Conservation (phyloP, 2,113 vertebrate species). For the Halcyon malimbica region DNA sequence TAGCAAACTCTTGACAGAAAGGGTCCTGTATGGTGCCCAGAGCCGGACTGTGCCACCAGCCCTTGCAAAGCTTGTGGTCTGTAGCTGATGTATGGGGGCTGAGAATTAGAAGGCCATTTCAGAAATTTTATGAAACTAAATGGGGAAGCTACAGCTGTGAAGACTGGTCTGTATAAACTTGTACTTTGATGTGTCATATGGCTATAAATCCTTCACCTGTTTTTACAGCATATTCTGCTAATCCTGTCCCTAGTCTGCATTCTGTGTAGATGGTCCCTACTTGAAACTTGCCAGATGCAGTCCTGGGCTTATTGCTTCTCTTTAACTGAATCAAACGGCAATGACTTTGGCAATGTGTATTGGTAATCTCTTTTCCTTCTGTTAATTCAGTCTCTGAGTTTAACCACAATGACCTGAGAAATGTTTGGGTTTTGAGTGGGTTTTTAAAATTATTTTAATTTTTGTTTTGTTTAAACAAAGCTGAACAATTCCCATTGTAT, state of each 20-base stretch:
- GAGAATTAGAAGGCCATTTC: not conserved
- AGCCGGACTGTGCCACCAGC: not conserved
- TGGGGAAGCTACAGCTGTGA: not conserved
- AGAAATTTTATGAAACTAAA: not conserved
- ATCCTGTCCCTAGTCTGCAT: not conserved
- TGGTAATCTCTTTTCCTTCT: slow-evolving; percentile 17
- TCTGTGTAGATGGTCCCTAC: not conserved
- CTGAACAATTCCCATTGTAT: slow-evolving; percentile 54
- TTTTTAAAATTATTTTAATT: not conserved
- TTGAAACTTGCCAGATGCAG: slow-evolving; percentile 5
- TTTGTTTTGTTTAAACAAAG: slow-evolving; percentile 48
- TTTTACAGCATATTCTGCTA: slow-evolving; percentile 3
- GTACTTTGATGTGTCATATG: not conserved
- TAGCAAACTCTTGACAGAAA: not conserved
- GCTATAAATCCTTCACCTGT: not conserved
- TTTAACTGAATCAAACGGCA: slow-evolving; percentile 8
- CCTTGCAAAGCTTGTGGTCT: not conserved
- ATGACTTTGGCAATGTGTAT: not conserved
- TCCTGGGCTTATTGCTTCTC: slow-evolving; percentile 49
- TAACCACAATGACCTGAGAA: slow-evolving; percentile 20
- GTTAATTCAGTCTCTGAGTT: slow-evolving; percentile 32
- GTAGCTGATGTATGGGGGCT: fast-evolving
- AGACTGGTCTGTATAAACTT: not conserved
- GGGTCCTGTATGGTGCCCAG: not conserved
- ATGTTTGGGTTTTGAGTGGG: slow-evolving; percentile 32